Base-by-base conservation (phyloP, 2,113 vertebrate species). In the Naja naja region DNA sequence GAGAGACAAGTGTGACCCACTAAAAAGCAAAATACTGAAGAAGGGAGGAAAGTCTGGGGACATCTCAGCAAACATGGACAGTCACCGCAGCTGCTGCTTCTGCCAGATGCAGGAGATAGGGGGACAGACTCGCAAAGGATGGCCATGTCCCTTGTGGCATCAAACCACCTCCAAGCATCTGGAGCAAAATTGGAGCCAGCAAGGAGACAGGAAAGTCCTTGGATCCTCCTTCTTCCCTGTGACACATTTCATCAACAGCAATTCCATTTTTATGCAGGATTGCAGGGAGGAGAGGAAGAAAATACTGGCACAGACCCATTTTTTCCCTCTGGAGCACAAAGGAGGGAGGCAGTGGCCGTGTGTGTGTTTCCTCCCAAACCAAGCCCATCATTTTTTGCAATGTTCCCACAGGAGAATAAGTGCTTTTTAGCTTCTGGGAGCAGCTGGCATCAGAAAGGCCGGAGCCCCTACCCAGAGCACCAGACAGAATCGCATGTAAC, bases 391-490 rank as follows among this genome's bases (percentile, higher is more conserved):
- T 9, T 98, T 97, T 97, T 97, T 97, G 97, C 97, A 96, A 97
- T 97, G 96, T 97, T 98, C 97, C 96, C 94, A 96, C 97, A 97
- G 97, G 97, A 95, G 96, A 97, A 97, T 95, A 93, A 97, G 95
- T 95, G 97, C 97, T 97, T 96, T 96, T 95, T 97, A 97, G 97
- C 96, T 97, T 97, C 96, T 96, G 97, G 97, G 95, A 95, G 96
- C 95, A 97, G 96, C 97, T 97, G 96, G 97, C 93, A 96, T 96
- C 97, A 95, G 39, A 23, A 39, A 39, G 69, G 69, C 69, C 5
- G 54, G 54, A 55, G 54, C 18, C 8, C 69, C 69, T 39, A 5
- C 16, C 47, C 47, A 49, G 47, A 49, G 47, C 47, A 9, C 47
- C 47, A 9, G 47, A 9, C 8, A 9, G 47, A 49, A 49, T 49